Base-by-base conservation (phyloP, 2,888 invertebrate species). In the Romanomermis culicivorax region DNA sequence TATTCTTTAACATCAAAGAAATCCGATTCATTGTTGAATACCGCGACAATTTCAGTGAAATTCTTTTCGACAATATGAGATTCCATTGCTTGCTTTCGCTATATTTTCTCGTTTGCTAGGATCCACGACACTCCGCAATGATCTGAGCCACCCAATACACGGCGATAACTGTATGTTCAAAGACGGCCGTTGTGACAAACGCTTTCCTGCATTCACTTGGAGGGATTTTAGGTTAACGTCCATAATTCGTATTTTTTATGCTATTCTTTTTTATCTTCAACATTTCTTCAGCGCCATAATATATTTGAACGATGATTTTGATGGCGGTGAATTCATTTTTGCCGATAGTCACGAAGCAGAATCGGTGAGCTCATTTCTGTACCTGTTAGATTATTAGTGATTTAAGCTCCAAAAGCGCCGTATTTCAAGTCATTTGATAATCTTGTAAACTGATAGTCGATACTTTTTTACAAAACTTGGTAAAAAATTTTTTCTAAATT, bases 321-420 rank as follows among this genome's bases (percentile, higher is more conserved):
- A 74, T 52, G 79, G 79, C 4, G 79, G 79, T 23, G 76, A 79
- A 61, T 78, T 79, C 61, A 72, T 79, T 59, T 79, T 79, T 66
- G 71, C 77, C 4, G 67, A 71, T 60, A 58, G 64, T 45, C 68
- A 70, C 54, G 63, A 65, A 56, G 62, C 64, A 29, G 64, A 36
- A 36, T 7, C 36, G 36, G 36, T 36, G 36, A 36, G 36, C 17
- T 17, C 11, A 11, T 36, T 36, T 36, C 17, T 36, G n/a, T n/a
- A n/a, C n/a, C n/a, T n/a, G n/a, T n/a, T n/a, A n/a, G n/a, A n/a
- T n/a, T n/a, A n/a, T n/a, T n/a, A n/a, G n/a, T n/a, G n/a, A n/a
- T n/a, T n/a, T n/a, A n/a, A n/a, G n/a, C n/a, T n/a, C n/a, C n/a
- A 36, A 36, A 36, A 36, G 17, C 7, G 36, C 36, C 17, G 7